A percentile compares a stretch with the other conserved stretches of the same genome.
These are phyloP conservation scores for Zoroaster sp. DNA, from an alignment of 53 echinoderm and acorn worm genomes.

Conservation along the genomic window DNA sequence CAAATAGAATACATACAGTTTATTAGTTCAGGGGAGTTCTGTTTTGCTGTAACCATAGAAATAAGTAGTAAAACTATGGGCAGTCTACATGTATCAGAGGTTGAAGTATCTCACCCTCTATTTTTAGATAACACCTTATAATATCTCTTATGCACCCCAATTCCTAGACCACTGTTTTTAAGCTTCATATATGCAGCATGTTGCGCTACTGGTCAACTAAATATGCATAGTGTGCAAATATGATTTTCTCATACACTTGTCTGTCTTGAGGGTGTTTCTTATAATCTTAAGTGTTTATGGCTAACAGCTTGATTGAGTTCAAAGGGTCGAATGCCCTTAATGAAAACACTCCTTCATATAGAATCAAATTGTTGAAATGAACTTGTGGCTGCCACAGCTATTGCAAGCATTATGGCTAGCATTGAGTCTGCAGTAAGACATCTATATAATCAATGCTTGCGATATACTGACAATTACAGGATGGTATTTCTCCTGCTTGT, in stretches of 20 bases:
- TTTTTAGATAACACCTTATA: too few relatives aligned
- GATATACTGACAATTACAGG: conserved; percentile 32
- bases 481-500: conserved; percentile 8
- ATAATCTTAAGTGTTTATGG: not conserved
- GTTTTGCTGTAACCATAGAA: too few relatives aligned
- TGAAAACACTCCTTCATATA: not conserved
- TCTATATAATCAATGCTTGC: not conserved
- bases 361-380: not conserved
- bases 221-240: not conserved
- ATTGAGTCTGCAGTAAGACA: too few relatives aligned
- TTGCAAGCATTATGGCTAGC: too few relatives aligned
- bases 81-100: too few relatives aligned
- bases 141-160: too few relatives aligned
- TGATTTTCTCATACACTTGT: not conserved
- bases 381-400: not conserved
- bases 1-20: too few relatives aligned
- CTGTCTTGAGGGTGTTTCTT: not conserved
- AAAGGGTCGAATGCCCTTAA: not conserved
- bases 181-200: too few relatives aligned
- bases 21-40: too few relatives aligned
- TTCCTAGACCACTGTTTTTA: too few relatives aligned
- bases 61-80: too few relatives aligned
- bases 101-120: too few relatives aligned
- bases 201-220: not conserved
- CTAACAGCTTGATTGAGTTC: not conserved